Percentiles rank a stretch among this genome's conserved stretches.
phyloP scores from a whole-genome alignment of 2,888 invertebrate genomes.

The Brenthis hecate region DNA sequence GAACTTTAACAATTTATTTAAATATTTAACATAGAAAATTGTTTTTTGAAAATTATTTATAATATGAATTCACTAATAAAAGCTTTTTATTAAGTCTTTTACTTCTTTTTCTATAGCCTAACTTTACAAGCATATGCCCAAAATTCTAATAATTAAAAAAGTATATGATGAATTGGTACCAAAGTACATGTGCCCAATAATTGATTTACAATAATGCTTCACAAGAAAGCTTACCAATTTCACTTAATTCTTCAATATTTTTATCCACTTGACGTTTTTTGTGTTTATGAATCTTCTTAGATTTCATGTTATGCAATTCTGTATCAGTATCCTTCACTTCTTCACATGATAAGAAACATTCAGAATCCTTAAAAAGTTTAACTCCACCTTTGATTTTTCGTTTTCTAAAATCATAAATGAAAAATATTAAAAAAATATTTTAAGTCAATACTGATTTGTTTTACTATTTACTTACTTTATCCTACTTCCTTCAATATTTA shows the following conservation, averaged over 20 bases:
- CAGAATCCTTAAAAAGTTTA: conserved; percentile 72
- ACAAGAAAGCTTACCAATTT: conserved; percentile 48
- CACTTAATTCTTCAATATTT: conserved; percentile 42
- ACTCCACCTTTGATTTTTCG: conserved; percentile 71
- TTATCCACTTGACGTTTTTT: conserved; percentile 49
- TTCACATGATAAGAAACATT: conserved; percentile 64
- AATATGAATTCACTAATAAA: no score
- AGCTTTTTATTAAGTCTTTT: no score
- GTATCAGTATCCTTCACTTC: conserved; percentile 61
- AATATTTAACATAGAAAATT: no score
- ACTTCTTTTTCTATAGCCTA: no score
- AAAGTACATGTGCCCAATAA: background rate
- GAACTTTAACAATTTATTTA: no score
- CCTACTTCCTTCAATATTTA: conserved; percentile 51
- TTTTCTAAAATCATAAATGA: conserved; percentile 53
- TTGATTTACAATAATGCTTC: background rate
- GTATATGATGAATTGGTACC: no score
- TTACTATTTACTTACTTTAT: conserved; percentile 51
- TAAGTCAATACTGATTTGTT: background rate
- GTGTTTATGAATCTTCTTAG: conserved; percentile 56
- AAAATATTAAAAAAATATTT: background rate
- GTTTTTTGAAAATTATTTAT: no score
- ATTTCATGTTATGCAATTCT: conserved; percentile 57
- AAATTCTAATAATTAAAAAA: no score
- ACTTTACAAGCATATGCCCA: no score